Evolutionary conservation across 2,888 invertebrate species (phyloP).

Genomic region (Hylaea fasciaria): DNA sequence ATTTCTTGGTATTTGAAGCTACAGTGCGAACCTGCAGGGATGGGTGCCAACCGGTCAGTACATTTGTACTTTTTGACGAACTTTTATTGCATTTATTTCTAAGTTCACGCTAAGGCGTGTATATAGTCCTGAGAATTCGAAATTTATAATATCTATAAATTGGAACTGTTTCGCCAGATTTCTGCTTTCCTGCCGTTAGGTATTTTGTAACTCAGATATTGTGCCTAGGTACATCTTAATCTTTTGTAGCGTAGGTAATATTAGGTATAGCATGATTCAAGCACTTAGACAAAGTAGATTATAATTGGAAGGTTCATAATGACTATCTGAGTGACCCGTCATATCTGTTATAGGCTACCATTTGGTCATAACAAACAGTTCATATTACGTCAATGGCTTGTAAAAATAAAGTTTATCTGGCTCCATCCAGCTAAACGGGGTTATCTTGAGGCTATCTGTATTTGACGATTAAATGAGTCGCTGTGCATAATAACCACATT

Average conservation of each 20-base stretch:
- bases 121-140: no score
- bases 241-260: background rate
- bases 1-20: conserved; percentile 96
- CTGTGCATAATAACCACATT: conserved; percentile 41
- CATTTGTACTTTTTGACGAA: background rate
- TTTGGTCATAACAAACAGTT: conserved; percentile 41
- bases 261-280: conserved; percentile 3
- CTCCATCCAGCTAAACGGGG: conserved; percentile 49
- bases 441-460: conserved; percentile 52
- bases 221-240: background rate
- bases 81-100: no score
- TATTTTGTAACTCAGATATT: no score
- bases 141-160: background rate
- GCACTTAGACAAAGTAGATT: conserved; percentile 3
- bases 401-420: conserved; percentile 54
- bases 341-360: conserved; percentile 26
- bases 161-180: background rate
- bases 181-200: background rate
- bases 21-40: conserved; percentile 95
- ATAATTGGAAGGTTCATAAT: conserved; percentile 15
- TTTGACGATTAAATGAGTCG: conserved; percentile 27
- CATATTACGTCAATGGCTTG: conserved; percentile 60
- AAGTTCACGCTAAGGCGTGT: no score
- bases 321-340: conserved; percentile 21
- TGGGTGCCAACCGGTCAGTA: conserved; percentile 92